Evolutionary conservation across 2,888 invertebrate species (phyloP), one percentile per base, ranked within the genome.

Genomic region (Ennomos erosarius): DNA sequence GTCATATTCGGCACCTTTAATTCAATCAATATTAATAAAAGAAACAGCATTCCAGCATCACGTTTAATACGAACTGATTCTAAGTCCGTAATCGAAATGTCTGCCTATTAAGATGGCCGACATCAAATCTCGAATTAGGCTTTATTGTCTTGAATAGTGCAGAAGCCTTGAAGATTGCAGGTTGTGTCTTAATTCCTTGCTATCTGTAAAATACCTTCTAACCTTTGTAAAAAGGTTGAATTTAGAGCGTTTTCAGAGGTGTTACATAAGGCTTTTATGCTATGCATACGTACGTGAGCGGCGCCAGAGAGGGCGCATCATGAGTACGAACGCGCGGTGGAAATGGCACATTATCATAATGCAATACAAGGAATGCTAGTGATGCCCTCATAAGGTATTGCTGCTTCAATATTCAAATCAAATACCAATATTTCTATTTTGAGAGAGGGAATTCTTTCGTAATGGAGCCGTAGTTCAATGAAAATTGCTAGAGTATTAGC

Each of bases 311-410:
- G 70, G 79, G 79, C 82, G 80, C 80, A 81, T 80, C 78, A 67
- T 74, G 75, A 64, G 76, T 82, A 82, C 81, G 84, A 85, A 82
- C 84, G 79, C 78, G 16, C n/a, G 82, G 81, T 85, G 82, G 79
- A 88, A 89, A 88, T 88, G 86, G 86, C 87, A 82, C 82, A 89
- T 89, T 90, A 90, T 85, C 87, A 89, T 89, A 88, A 89, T 87
- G 85, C 84, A 85, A 84, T 80, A 84, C 82, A 79, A 75, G 87
- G 85, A 87, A 88, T 88, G 82, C 76, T 82, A 85, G 84, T 78
- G 80, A 86, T 84, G 83, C 79, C 82, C 80, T 75, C 76, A 79
- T 84, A 82, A 77, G 82, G 84, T 62, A 76, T 71, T 66, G 67
- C 71, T 71, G 73, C 73, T 79, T 80, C 73, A 75, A 79, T 84